Base-by-base conservation (phyloP, 2,113 vertebrate genomes). In the Emydocephalus ijimae region DNA sequence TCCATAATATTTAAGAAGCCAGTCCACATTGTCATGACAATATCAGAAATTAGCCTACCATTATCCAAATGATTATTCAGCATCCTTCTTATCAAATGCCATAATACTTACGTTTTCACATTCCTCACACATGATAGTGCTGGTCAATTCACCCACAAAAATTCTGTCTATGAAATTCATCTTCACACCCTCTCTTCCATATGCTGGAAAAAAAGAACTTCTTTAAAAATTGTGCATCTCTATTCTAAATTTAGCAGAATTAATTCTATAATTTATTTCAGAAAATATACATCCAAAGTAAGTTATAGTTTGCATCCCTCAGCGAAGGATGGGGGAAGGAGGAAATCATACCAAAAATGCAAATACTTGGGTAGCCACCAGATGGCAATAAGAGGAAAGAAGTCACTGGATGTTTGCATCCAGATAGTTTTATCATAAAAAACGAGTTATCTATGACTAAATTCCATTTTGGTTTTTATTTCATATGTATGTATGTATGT, bases 51-150 rank as follows among this genome's bases (percentile, higher is more conserved):
- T 95, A 89, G 89, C 91, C 95, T 89, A 93, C 90, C 92, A 87
- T 59, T 61, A 89, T 55, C 64, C 10, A 94, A 21, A 94, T 90
- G 12, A 93, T 15, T 29, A n/a, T 50, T 29, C 24, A 48, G 86
- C 43, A 59, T 4, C 34, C 39, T 81, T 85, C 69, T 86, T 96
- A 93, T 89, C 94, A 95, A 97, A 96, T 96, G 97, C 92, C 94
- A 96, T 94, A 96, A 96, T 95, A 98, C 99, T 98, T 98, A 99
- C 99, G 96, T 99, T 98, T 96, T 98, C 98, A 97, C 99, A 99
- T 97, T 99, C 99, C 97, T 99, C 99, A 98, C 99, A 99, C 99
- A 99, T 99, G 94, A 99, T 98, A 89, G 99, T 99, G 98, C 98
- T 99, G 95, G 98, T 99, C 95, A 99, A 98, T 98, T 99, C 99